A percentile compares a stretch with the other conserved stretches of the same genome.
phyloP scores from a whole-genome alignment of 2,113 vertebrate species.

The Phyllostomus hastatus region DNA sequence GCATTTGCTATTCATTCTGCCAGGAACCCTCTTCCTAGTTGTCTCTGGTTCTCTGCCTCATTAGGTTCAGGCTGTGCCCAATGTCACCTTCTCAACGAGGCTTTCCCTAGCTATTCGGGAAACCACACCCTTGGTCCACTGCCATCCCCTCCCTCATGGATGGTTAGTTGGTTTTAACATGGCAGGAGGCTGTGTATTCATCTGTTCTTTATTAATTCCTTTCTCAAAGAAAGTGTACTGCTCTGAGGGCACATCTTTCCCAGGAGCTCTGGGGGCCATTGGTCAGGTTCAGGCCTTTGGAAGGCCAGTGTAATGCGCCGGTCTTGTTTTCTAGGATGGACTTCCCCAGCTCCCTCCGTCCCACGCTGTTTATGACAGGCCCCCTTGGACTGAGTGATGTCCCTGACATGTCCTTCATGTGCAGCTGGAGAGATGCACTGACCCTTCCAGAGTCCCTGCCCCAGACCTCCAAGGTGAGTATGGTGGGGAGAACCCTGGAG shows the following conservation, averaged over 20 bases:
- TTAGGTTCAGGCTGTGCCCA: neutral
- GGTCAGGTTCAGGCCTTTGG: neutral
- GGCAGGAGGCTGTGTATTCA: accelerated
- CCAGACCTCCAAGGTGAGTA: conserved; percentile 26
- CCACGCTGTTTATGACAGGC: neutral
- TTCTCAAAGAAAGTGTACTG: neutral
- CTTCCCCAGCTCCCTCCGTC: conserved; percentile 61
- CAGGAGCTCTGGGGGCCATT: neutral
- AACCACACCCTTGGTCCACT: neutral
- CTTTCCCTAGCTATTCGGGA: neutral
- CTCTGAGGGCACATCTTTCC: neutral
- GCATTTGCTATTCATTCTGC: neutral
- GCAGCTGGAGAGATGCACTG: conserved; percentile 58
- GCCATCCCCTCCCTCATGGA: neutral
- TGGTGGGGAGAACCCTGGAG: neutral
- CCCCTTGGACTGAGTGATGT: conserved; percentile 57
- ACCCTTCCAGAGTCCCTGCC: conserved; percentile 27
- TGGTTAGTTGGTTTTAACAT: neutral
- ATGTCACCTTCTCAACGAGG: neutral
- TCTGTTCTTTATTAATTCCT: neutral
- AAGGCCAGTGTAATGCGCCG: accelerated
- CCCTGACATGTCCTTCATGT: conserved; percentile 60
- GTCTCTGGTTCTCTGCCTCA: neutral
- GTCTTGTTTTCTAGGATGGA: conserved; percentile 60
- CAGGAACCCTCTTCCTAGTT: neutral